These are phyloP conservation scores for Ceratoteleas bidentatus DNA, from an alignment of 1,140 invertebrate genomes.

Conservation along the genomic window DNA sequence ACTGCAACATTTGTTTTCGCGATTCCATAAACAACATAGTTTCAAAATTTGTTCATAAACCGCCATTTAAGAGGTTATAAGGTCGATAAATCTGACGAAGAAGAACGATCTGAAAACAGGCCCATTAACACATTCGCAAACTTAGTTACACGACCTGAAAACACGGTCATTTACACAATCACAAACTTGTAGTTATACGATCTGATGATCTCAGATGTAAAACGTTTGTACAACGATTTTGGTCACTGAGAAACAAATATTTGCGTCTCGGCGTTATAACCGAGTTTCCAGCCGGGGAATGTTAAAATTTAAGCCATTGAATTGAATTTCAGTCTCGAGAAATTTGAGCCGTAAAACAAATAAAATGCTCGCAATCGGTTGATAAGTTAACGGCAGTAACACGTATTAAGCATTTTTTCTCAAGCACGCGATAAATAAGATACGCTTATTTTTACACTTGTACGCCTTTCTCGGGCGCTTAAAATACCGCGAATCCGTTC, in stretches of 20 bases:
- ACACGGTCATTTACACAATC: too few relatives aligned
- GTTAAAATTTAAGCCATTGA: too few relatives aligned
- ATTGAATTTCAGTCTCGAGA: neutral
- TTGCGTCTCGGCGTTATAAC: too few relatives aligned
- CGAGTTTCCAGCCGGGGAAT: too few relatives aligned
- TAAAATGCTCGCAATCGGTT: conserved; percentile 12
- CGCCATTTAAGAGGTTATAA: neutral
- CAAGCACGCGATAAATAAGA: conserved; percentile 14
- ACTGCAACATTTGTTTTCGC: conserved; percentile 41
- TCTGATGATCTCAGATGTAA: too few relatives aligned
- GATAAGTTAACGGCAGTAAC: conserved; percentile 1
- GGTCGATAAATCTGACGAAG: neutral
- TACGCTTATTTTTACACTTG: conserved; percentile 22
- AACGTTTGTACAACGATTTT: too few relatives aligned
- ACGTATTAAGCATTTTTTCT: conserved; percentile 24
- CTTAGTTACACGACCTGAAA: neutral
- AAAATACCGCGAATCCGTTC: conserved; percentile 26
- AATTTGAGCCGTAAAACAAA: conserved; percentile 8
- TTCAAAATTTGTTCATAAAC: conserved; percentile 6
- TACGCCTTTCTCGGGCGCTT: conserved; percentile 1
- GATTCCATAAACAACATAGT: conserved; percentile 29
- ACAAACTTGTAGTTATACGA: too few relatives aligned
- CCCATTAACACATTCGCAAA: too few relatives aligned
- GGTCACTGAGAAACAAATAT: too few relatives aligned
- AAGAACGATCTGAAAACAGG: neutral